Base-by-base conservation (phyloP, 2,888 invertebrate species). In the Morpho achilles region DNA sequence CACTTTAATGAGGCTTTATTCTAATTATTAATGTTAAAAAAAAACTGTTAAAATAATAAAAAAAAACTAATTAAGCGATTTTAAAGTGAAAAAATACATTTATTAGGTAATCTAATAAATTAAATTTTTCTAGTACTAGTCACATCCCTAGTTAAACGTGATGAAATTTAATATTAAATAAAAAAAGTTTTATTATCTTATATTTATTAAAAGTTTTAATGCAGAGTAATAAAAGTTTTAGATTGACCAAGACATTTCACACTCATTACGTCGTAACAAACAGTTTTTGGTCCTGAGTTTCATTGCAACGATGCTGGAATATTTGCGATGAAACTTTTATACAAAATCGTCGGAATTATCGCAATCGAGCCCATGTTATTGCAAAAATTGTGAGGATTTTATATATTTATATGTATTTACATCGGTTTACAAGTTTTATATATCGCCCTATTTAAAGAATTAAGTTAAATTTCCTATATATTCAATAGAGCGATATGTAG, bases 361-460 rank as follows among this genome's bases (percentile, higher is more conserved):
- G 74, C 72, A 79, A 80, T 77, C 82, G 88, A 88, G 88, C 88
- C 88, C 88, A 72, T 55, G 46, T 39, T 74, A 79, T 73, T 65
- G 73, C 68, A 69, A 74, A 76, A 75, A 72, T 67, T 66, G 62
- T 68, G 69, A 71, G 68, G 73, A 78, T 81, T 81, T 82, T 76
- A 73, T 78, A 81, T 78, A 78, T 50, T 39, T n/a, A 49, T 47
- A 7, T 4, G 3, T 32, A 32, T 32, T 32, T 32, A 32, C 32
- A 32, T 32, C 5, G 5, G 5, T 32, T 32, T 32, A 16, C 16
- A 16, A 32, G 32, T 32, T 32, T 5, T 32, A 32, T 32, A 5
- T 32, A 32, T 32, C 32, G 32, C 16, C 16, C 16, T 16, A 16
- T n/a, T n/a, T n/a, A n/a, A n/a, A n/a, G n/a, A n/a, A n/a, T n/a